Base-by-base conservation (phyloP, 2,888 invertebrate species). In the Nemurella pictetii region DNA sequence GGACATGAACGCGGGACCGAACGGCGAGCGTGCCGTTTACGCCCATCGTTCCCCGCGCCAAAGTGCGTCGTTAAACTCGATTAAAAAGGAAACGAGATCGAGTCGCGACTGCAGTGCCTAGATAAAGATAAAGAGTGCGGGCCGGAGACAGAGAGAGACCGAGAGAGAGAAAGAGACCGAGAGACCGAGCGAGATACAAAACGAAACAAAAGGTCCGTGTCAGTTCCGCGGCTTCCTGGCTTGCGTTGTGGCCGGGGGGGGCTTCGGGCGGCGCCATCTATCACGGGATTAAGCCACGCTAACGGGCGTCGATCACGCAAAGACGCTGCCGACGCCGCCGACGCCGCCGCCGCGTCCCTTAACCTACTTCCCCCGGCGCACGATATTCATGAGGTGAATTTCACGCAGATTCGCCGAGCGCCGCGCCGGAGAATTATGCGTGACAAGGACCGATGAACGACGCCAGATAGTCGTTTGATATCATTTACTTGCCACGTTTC, bases 241-340 rank as follows among this genome's bases (percentile, higher is more conserved):
- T 73, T 29, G 74, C 32, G n/a, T n/a, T n/a, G n/a, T n/a, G n/a
- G n/a, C n/a, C n/a, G n/a, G n/a, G n/a, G n/a, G n/a, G 26, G 30
- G n/a, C 74, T 55, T 28, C 30, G 55, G 81, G 36, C 80, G 80
- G 74, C 73, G 25, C 32, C 25, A 36, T 78, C 27, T 74, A 83
- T 85, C 83, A 85, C 83, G 85, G 77, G 84, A 85, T 85, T 85
- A 85, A 35, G 36, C 72, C 85, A 85, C 85, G 85, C 85, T 83
- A 85, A 85, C 85, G 80, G 83, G 26, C 83, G 30, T 28, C 28
- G 55, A 35, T 83, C 85, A 85, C 85, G 85, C 85, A 74, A 74
- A 28, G 83, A 55, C 55, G 36, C 35, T 32, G 35, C 20, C 35
- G 35, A 25, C 81, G 81, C 25, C 32, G 81, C 29, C 81, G n/a